A percentile compares a stretch with the other conserved stretches of the same genome.
Evolutionary conservation across 2,888 invertebrate genomes (phyloP).

Genomic region (Cataglyphis altisquamis): DNA sequence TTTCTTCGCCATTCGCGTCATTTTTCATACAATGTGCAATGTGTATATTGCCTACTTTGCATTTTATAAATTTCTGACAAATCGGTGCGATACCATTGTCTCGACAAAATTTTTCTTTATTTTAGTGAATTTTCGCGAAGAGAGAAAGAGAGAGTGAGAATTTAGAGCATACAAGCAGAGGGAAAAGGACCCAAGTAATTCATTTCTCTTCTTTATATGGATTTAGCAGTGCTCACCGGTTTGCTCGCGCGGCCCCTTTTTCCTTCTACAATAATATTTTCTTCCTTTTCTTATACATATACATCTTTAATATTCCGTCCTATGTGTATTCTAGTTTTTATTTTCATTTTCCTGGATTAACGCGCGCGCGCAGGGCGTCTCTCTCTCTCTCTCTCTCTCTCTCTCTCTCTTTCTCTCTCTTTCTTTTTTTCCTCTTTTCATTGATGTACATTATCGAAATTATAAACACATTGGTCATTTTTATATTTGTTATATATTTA

Average conservation of each 20-base stretch:
- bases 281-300: slow-evolving; percentile 54
- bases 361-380: background rate
- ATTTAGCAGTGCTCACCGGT: slow-evolving; percentile 64
- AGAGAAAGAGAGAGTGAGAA: slow-evolving; percentile 1
- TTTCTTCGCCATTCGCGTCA: background rate
- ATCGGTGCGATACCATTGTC: background rate
- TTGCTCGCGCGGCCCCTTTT: slow-evolving; percentile 52
- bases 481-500: background rate
- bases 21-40: background rate
- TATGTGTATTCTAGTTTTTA: slow-evolving; percentile 32
- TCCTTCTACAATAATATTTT: slow-evolving; percentile 22
- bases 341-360: slow-evolving; percentile 61
- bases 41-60: background rate
- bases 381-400: no score
- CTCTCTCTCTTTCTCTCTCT: no score
- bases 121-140: background rate
- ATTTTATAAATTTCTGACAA: background rate
- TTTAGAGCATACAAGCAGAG: background rate
- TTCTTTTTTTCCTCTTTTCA: no score
- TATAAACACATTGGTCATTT: background rate
- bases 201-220: slow-evolving; percentile 72
- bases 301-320: slow-evolving; percentile 34
- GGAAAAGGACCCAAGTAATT: slow-evolving; percentile 37
- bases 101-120: background rate
- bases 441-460: background rate